Conservation (phyloP, 1,140 invertebrate species). For the Philopotamus ludificatus region DNA sequence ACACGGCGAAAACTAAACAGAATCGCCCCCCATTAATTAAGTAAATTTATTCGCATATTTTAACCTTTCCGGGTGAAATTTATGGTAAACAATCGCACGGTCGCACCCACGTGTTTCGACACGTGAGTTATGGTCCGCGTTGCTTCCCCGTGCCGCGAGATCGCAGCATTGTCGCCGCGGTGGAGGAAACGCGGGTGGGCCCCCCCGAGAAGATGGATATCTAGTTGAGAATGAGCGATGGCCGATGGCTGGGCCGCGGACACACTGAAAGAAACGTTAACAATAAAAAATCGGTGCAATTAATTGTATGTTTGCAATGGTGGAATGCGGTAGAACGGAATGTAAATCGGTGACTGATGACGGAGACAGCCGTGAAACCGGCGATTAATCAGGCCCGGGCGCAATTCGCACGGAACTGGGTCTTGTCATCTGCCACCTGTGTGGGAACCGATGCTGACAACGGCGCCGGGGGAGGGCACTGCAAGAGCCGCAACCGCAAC, state of each 20-base stretch:
- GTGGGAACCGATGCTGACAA: too few relatives aligned
- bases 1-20: neutral
- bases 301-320: slow-evolving; percentile 25
- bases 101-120: neutral
- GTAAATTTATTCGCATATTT: neutral
- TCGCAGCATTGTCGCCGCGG: neutral
- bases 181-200: slow-evolving; percentile 27
- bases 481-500: too few relatives aligned
- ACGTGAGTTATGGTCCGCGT: too few relatives aligned
- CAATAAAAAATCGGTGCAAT: slow-evolving; percentile 33
- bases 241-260: slow-evolving; percentile 22
- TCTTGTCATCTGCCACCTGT: neutral
- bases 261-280: slow-evolving; percentile 31
- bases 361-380: neutral
- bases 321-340: slow-evolving; percentile 27
- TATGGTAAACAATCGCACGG: neutral
- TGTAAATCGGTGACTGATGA: slow-evolving; percentile 23
- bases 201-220: slow-evolving; percentile 26
- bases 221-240: slow-evolving; percentile 35
- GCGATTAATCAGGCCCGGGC: neutral
- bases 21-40: neutral
- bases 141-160: slow-evolving; percentile 19
- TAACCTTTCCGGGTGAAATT: neutral
- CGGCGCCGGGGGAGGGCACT: too few relatives aligned
- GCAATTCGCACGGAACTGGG: slow-evolving; percentile 4